A percentile compares a stretch with the other conserved stretches of the same genome.
Evolutionary conservation across 2,113 vertebrate species (phyloP).

Genomic region (Saguinus imperator): DNA sequence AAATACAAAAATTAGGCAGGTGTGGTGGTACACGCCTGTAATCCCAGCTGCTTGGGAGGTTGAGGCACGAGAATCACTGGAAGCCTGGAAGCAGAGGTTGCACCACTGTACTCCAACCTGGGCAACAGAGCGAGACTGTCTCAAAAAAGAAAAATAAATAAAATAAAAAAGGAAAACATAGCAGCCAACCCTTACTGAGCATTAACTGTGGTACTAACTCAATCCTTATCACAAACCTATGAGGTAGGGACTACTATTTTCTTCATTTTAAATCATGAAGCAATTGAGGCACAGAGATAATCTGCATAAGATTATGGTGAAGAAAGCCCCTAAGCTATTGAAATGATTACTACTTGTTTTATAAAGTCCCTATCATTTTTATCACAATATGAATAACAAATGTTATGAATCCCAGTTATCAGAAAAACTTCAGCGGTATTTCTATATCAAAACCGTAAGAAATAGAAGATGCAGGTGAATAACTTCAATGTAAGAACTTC

Average conservation of each 20-base stretch:
- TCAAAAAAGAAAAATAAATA: no score
- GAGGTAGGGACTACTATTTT: not conserved
- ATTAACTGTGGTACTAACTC: not conserved
- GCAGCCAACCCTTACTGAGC: not conserved
- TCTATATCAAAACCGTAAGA: not conserved
- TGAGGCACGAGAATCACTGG: no score
- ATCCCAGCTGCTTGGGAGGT: no score
- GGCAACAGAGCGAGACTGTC: no score
- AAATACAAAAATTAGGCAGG: no score
- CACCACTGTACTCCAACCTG: no score
- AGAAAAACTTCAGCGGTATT: not conserved
- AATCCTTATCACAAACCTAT: not conserved
- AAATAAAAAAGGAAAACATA: not conserved
- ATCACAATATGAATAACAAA: not conserved
- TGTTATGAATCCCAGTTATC: not conserved
- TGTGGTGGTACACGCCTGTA: no score
- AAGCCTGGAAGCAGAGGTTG: no score
- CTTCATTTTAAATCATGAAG: not conserved
- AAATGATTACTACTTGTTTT: not conserved
- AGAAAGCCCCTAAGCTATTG: not conserved
- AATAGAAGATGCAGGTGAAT: not conserved
- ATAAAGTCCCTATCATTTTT: not conserved
- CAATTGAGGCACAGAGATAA: not conserved
- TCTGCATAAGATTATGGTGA: not conserved
- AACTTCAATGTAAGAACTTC: not conserved